Conservation (phyloP, 1,140 invertebrate species). For the Carposina sasakii region DNA sequence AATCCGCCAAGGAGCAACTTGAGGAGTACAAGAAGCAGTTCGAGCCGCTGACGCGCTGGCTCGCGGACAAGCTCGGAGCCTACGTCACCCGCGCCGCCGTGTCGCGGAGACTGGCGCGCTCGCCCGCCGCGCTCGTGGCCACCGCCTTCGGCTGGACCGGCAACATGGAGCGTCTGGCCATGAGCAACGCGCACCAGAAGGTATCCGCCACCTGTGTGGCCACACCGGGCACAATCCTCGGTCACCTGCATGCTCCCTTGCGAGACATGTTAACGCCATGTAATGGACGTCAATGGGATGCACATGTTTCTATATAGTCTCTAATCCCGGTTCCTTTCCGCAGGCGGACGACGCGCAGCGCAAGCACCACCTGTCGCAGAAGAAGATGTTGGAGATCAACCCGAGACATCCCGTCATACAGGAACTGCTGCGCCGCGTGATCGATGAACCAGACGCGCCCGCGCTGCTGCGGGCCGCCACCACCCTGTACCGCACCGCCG, state of each 20-base stretch:
- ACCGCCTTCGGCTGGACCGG: slow-evolving; percentile 98
- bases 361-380: slow-evolving; percentile 94
- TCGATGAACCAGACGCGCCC: slow-evolving; percentile 84
- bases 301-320: background rate
- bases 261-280: background rate
- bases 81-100: slow-evolving; percentile 88
- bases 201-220: background rate
- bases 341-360: slow-evolving; percentile 90
- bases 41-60: slow-evolving; percentile 94
- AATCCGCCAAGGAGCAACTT: slow-evolving; percentile 86
- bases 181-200: slow-evolving; percentile 98
- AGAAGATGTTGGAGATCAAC: slow-evolving; percentile 98
- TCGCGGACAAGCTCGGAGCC: slow-evolving; percentile 91
- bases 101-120: slow-evolving; percentile 92
- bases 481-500: slow-evolving; percentile 96
- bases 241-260: background rate
- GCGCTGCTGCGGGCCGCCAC: slow-evolving; percentile 90
- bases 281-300: no score
- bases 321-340: background rate
- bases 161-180: slow-evolving; percentile 98
- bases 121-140: slow-evolving; percentile 97
- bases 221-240: background rate
- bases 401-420: slow-evolving; percentile 96
- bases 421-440: slow-evolving; percentile 89
- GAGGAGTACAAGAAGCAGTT: slow-evolving; percentile 87